phyloP scores from a whole-genome alignment of 1,140 invertebrate species.

The Anoplolepis gracilipes region DNA sequence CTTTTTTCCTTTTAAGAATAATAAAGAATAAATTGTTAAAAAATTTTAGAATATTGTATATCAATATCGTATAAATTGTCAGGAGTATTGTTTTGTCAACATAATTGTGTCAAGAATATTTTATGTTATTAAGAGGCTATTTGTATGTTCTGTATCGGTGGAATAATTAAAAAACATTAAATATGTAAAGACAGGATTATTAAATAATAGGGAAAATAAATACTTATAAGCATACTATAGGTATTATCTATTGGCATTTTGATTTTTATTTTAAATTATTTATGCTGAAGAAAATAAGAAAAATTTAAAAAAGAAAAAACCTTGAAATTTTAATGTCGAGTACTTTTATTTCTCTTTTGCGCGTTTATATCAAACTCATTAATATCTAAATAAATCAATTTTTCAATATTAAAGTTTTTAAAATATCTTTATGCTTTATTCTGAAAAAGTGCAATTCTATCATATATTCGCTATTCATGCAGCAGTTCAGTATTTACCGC shows the following conservation, averaged over 20 bases:
- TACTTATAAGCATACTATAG: background rate
- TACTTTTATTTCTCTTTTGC: background rate
- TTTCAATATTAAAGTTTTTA: background rate
- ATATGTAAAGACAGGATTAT: background rate
- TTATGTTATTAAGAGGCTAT: background rate
- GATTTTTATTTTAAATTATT: background rate
- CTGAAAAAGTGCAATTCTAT: background rate
- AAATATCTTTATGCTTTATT: background rate
- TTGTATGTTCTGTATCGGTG: background rate
- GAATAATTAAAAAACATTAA: slow-evolving; percentile 8
- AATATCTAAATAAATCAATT: background rate
- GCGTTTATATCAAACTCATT: background rate
- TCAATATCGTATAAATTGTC: background rate
- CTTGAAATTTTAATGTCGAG: background rate
- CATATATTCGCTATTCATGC: background rate
- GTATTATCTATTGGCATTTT: background rate
- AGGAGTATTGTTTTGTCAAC: background rate
- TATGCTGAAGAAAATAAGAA: background rate
- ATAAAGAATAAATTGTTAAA: background rate
- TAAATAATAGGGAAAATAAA: background rate
- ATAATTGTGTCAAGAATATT: background rate
- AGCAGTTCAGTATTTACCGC: background rate
- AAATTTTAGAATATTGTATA: background rate
- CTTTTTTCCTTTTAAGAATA: background rate
- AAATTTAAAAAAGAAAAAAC: background rate